phyloP scores from a whole-genome alignment of 2,113 vertebrate species.

The Panthera leo region DNA sequence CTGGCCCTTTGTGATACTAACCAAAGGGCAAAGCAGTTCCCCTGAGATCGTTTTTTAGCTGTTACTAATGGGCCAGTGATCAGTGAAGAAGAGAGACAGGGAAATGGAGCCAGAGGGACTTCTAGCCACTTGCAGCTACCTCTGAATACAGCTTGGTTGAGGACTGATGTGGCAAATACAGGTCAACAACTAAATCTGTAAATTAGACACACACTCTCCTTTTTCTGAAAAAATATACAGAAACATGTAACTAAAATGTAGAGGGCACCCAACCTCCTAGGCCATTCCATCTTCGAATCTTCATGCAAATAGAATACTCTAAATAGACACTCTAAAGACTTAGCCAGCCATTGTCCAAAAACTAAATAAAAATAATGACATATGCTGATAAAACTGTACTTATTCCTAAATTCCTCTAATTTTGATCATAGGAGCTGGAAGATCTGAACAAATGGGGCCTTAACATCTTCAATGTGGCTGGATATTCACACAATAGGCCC shows the following conservation, averaged over 20 bases:
- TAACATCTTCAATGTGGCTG: slow-evolving; percentile 96
- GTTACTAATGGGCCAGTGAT: neutral
- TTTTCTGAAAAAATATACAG: neutral
- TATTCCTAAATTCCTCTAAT: slow-evolving; percentile 41
- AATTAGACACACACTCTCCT: neutral
- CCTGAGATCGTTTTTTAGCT: neutral
- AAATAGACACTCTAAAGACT: neutral
- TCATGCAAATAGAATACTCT: neutral
- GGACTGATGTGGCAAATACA: neutral
- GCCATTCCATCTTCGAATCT: neutral
- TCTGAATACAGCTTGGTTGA: neutral
- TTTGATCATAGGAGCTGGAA: slow-evolving; percentile 91
- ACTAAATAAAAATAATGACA: neutral
- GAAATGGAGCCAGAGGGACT: neutral
- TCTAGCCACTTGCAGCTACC: neutral
- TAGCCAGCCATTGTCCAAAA: neutral
- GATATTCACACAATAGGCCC: slow-evolving; percentile 94
- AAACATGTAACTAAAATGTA: neutral
- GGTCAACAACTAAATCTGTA: neutral
- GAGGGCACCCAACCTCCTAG: neutral
- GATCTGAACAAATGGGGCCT: slow-evolving; percentile 98
- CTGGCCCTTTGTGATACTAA: neutral
- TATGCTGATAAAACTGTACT: neutral
- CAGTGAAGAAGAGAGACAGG: neutral
- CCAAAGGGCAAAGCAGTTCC: neutral